Conservation (phyloP, 2,113 vertebrate genomes). For the Callaeas wilsoni region DNA sequence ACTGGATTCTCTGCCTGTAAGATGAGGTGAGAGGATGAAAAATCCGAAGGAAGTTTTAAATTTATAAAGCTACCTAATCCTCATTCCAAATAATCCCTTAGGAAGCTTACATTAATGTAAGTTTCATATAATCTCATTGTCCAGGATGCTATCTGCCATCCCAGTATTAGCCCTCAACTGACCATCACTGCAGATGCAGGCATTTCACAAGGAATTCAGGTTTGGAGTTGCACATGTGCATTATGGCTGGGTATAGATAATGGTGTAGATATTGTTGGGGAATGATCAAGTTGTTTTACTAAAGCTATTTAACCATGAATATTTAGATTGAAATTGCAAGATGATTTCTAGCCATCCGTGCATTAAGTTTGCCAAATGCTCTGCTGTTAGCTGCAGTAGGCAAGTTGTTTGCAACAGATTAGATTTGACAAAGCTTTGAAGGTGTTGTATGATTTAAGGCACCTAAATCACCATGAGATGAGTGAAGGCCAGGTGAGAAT, state of each 20-base stretch:
- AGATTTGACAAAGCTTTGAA: background rate
- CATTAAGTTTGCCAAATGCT: background rate
- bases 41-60: background rate
- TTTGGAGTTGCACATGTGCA: background rate
- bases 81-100: conserved; percentile 7
- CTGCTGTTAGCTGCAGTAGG: background rate
- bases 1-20: background rate
- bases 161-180: background rate
- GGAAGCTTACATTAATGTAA: conserved; percentile 6
- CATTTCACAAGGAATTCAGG: background rate
- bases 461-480: background rate
- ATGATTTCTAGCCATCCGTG: background rate
- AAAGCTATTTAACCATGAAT: background rate
- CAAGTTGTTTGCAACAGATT: background rate
- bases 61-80: background rate
- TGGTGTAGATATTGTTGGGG: background rate
- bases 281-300: background rate
- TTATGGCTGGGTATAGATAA: background rate
- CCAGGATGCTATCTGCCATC: background rate
- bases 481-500: background rate
- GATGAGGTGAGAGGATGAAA: background rate
- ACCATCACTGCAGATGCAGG: background rate
- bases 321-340: background rate
- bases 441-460: background rate
- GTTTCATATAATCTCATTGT: conserved; percentile 3